Evolutionary conservation across 2,113 vertebrate genomes (phyloP).

Genomic region (Miniopterus natalensis): DNA sequence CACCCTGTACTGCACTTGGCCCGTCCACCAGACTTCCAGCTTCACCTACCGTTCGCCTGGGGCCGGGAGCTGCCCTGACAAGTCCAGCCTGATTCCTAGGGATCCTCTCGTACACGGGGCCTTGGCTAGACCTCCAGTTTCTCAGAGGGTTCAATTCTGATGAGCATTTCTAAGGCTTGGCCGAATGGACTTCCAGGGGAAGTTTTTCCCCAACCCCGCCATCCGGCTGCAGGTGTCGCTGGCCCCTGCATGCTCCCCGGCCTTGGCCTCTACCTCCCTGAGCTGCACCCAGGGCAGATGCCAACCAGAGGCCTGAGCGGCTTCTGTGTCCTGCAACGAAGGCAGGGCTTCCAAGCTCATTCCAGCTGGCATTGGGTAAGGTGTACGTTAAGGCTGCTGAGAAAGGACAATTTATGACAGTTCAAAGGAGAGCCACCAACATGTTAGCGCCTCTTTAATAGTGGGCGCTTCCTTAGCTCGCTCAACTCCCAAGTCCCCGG

Average conservation of each 20-base stretch:
- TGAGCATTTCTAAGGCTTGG: neutral
- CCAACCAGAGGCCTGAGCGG: neutral
- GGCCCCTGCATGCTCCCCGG: fast-evolving
- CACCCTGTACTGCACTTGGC: neutral
- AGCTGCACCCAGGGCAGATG: neutral
- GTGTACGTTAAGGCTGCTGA: neutral
- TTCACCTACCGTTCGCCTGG: neutral
- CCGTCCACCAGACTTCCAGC: neutral
- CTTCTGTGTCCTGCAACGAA: neutral
- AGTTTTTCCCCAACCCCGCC: neutral
- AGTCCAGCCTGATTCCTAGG: neutral
- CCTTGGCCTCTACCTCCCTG: fast-evolving
- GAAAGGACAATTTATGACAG: neutral
- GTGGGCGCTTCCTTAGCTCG: conserved; percentile 13
- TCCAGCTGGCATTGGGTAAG: neutral
- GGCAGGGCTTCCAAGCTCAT: conserved; percentile 1
- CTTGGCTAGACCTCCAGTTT: neutral
- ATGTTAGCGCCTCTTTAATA: neutral
- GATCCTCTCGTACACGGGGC: neutral
- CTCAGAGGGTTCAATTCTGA: neutral
- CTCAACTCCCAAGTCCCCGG: neutral
- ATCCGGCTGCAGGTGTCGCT: fast-evolving
- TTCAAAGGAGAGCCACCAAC: neutral
- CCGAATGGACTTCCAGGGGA: neutral
- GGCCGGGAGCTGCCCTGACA: neutral